Evolutionary conservation across 2,888 invertebrate genomes (phyloP).

Genomic region (Ashinkailepas kermadecensis): DNA sequence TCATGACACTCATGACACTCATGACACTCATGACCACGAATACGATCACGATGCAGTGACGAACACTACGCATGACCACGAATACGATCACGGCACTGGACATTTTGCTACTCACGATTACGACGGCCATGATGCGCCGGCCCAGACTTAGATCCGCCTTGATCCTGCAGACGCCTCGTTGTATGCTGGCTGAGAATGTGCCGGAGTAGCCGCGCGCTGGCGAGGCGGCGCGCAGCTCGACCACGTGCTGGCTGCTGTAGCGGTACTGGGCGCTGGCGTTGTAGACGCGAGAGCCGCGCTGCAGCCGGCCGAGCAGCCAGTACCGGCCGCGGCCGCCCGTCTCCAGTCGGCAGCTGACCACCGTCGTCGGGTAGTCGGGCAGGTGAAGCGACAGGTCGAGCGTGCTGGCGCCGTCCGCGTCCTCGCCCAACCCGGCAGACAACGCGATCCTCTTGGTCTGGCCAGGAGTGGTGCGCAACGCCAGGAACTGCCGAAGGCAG

Average conservation of each 20-base stretch:
- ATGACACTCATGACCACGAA: too few relatives aligned
- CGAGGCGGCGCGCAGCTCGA: neutral
- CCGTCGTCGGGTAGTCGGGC: constrained; percentile 1
- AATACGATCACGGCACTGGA: too few relatives aligned
- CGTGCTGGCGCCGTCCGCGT: neutral
- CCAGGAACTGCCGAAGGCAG: neutral
- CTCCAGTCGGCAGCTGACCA: neutral
- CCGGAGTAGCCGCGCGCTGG: neutral
- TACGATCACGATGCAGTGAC: too few relatives aligned
- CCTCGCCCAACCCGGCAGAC: neutral
- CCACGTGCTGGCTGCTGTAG: neutral
- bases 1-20: too few relatives aligned
- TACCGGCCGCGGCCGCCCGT: neutral
- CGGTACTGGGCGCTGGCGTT: neutral
- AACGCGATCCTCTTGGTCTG: neutral
- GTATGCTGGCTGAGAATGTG: neutral
- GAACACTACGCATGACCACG: too few relatives aligned
- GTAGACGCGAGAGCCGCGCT: neutral
- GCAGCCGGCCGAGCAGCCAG: neutral
- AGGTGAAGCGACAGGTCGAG: neutral
- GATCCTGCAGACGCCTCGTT: neutral
- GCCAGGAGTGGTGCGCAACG: neutral
- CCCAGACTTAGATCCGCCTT: neutral
- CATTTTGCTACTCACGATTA: neutral
- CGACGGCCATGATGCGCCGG: neutral